These are phyloP conservation scores for Antennarius striatus DNA, from an alignment of 2,113 vertebrate species.

Conservation along the genomic window DNA sequence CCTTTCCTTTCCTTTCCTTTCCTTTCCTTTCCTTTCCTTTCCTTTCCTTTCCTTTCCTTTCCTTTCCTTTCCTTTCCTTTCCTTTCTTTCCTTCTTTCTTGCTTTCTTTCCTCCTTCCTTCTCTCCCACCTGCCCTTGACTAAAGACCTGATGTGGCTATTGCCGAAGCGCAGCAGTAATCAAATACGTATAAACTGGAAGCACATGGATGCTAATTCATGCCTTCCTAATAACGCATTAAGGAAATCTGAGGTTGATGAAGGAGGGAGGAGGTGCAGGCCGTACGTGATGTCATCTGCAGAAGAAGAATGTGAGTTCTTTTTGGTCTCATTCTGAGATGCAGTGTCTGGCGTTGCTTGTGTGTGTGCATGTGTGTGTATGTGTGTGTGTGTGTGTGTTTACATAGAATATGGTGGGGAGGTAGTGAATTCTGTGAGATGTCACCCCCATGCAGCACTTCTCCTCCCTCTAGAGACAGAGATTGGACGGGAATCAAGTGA, in stretches of 20 bases:
- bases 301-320: constrained; percentile 44
- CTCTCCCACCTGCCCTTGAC: constrained; percentile 1
- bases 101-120: not conserved
- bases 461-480: constrained; percentile 61
- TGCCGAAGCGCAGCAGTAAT: constrained; percentile 58
- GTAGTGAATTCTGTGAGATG: constrained; percentile 60
- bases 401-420: constrained; percentile 31
- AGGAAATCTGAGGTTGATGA: constrained; percentile 58
- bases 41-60: too few relatives aligned
- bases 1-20: not conserved
- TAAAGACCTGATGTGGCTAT: constrained; percentile 30
- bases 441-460: constrained; percentile 52
- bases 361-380: not conserved
- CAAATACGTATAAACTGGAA: constrained; percentile 72
- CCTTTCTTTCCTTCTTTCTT: not conserved
- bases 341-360: constrained; percentile 5
- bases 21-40: not conserved
- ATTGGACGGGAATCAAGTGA: constrained; percentile 76
- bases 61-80: not conserved
- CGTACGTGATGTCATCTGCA: constrained; percentile 61
- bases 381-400: constrained; percentile 1
- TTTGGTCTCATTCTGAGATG: constrained; percentile 34
- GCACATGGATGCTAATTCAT: constrained; percentile 74
- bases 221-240: constrained; percentile 67
- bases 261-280: constrained; percentile 40